These are phyloP conservation scores for Drosophila lacertosa DNA, from an alignment of 1,140 invertebrate genomes.

Conservation along the genomic window DNA sequence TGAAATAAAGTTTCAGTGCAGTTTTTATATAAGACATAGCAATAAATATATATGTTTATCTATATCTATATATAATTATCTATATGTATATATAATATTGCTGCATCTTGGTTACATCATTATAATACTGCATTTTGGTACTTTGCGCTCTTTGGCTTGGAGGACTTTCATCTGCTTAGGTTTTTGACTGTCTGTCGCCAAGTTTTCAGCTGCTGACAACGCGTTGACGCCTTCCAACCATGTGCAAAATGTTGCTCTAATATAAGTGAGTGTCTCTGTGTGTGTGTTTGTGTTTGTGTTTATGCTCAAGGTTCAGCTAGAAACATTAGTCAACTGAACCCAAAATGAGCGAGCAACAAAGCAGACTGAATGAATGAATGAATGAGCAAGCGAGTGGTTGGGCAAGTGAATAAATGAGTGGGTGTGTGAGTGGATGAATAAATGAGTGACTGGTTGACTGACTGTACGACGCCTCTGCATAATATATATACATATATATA, in stretches of 20 bases:
- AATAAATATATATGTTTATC: background rate
- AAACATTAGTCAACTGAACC: conserved; percentile 74
- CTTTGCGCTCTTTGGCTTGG: conserved; percentile 26
- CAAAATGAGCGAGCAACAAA: conserved; percentile 77
- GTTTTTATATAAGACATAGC: background rate
- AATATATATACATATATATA: conserved; percentile 20
- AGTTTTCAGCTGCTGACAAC: conserved; percentile 50
- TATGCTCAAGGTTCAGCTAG: conserved; percentile 48
- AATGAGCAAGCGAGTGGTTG: conserved; percentile 23
- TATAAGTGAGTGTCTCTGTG: background rate
- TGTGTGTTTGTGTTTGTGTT: conserved; percentile 8
- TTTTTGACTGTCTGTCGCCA: conserved; percentile 40
- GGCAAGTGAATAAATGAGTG: no score
- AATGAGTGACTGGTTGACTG: conserved; percentile 39
- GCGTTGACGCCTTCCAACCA: conserved; percentile 53
- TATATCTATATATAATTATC: background rate
- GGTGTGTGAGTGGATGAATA: conserved; percentile 36
- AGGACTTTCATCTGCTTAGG: conserved; percentile 50
- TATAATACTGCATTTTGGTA: conserved; percentile 1
- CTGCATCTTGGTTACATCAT: conserved; percentile 21
- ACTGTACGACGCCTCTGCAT: conserved; percentile 13
- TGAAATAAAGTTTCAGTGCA: conserved; percentile 2
- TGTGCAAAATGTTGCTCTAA: background rate
- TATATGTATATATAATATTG: conserved; percentile 5
- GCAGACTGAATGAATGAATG: conserved; percentile 65